These are phyloP conservation scores for Chymomyza caudatula DNA, from an alignment of 2,888 invertebrate species.

Conservation along the genomic window DNA sequence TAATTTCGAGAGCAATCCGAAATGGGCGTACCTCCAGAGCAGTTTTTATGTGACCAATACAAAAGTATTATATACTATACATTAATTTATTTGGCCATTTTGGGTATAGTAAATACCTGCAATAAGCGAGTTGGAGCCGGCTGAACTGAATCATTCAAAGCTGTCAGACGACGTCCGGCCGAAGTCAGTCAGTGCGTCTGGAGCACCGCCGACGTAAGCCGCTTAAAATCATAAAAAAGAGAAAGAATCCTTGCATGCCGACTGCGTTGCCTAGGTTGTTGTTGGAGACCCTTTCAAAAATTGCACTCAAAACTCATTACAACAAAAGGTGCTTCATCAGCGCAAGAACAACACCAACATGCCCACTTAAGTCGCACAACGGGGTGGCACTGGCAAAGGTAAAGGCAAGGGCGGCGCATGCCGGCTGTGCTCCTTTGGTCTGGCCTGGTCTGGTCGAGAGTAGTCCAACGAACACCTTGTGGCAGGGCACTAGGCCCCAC, in stretches of 20 bases:
- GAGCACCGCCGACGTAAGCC: conserved; percentile 46
- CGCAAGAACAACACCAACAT: conserved; percentile 29
- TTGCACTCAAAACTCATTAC: conserved; percentile 71
- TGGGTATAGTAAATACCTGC: conserved; percentile 18
- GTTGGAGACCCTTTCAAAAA: conserved; percentile 35
- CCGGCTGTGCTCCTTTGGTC: background rate
- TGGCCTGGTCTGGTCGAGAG: background rate
- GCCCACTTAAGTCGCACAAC: conserved; percentile 54
- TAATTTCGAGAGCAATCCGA: conserved; percentile 14
- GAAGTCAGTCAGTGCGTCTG: background rate
- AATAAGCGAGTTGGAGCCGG: conserved; percentile 41
- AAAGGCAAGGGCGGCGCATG: background rate
- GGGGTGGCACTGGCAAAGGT: background rate
- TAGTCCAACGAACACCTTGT: conserved; percentile 51
- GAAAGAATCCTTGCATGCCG: conserved; percentile 6
- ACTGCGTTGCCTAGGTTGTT: background rate
- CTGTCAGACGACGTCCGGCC: conserved; percentile 4
- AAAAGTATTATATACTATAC: background rate
- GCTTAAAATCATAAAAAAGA: conserved; percentile 54
- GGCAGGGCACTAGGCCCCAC: conserved; percentile 1
- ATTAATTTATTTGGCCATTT: conserved; percentile 1
- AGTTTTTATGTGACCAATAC: background rate
- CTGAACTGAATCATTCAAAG: conserved; percentile 32
- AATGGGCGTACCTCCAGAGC: conserved; percentile 2
- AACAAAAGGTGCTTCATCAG: conserved; percentile 73